Evolutionary conservation across 2,888 invertebrate species (phyloP), one percentile per base, ranked within the genome.

Genomic region (Scaptomyza polygonia): DNA sequence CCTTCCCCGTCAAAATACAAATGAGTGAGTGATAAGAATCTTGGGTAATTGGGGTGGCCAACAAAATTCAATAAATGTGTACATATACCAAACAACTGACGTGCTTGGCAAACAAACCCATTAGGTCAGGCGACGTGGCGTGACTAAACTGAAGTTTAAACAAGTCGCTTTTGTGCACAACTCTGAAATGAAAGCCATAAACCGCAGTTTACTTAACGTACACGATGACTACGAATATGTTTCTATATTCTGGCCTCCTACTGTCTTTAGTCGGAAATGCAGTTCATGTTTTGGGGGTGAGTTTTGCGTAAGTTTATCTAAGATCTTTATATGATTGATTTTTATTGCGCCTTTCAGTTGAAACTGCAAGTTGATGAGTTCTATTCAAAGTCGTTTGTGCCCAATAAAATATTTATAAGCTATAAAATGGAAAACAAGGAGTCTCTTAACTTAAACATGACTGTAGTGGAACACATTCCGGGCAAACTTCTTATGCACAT

Each of bases 341-440:
- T 11, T 7, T 11, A 34, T 36, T 21, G 14, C 11, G 18, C 14
- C 27, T 14, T 39, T 1, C 6, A 83, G 88, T 12, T 76, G 3
- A 63, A 65, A 16, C 11, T 89, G 12, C 63, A 66, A 9, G 62
- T 88, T 3, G 72, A 83, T 5, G 63, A 86, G 1, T 83, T 90
- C 34, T 79, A 81, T 36, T 80, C 79, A 2, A 80, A 78, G 39
- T 90, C 90, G 3, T 89, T 89, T 78, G 79, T 89, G 18, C 90
- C 87, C 29, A 75, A 88, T 21, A 74, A 71, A 16, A 67, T 89
- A 16, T 18, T 77, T 7, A 29, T 89, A 8, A 48, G 68, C 25
- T 80, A 80, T 39, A 44, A 52, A 5, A 18, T 88, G 2, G 65
- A 70, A 0, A 42, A 75, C 40, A 32, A 55, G 12, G 55, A 68